Conservation (phyloP, 2,113 vertebrate species). For the Sisor rabdophorus region DNA sequence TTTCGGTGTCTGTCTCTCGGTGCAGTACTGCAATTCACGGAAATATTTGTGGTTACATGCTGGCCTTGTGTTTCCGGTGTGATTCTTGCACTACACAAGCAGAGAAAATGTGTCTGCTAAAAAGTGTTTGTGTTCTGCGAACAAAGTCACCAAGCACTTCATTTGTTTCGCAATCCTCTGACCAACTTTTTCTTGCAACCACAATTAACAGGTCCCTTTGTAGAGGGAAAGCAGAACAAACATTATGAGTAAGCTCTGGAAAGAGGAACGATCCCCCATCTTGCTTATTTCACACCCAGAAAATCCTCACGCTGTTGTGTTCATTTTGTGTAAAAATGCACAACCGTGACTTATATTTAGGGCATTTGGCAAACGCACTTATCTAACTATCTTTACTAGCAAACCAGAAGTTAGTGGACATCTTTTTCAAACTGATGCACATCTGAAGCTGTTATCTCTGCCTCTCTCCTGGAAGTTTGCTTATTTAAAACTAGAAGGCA, state of each 20-base stretch:
- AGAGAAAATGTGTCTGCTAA: no score
- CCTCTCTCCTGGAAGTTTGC: no score
- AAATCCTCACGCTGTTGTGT: neutral
- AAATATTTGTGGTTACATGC: constrained; percentile 44
- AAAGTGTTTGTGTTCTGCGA: neutral
- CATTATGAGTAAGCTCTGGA: neutral
- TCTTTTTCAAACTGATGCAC: no score
- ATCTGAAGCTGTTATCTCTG: no score
- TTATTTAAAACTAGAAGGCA: no score
- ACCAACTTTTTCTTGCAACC: neutral
- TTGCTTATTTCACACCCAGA: neutral
- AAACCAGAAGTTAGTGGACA: no score
- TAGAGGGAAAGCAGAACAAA: constrained; percentile 11
- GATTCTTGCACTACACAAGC: constrained; percentile 30
- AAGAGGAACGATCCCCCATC: neutral
- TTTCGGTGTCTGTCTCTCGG: neutral
- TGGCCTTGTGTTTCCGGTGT: constrained; percentile 49
- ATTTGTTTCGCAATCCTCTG: neutral
- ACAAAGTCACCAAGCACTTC: neutral
- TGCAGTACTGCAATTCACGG: constrained; percentile 41
- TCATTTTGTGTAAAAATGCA: no score
- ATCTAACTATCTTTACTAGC: no score
- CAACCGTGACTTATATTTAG: no score
- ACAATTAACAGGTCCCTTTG: neutral
- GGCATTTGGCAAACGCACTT: no score